Conservation (phyloP, 2,113 vertebrate species). For the Siniperca chuatsi region DNA sequence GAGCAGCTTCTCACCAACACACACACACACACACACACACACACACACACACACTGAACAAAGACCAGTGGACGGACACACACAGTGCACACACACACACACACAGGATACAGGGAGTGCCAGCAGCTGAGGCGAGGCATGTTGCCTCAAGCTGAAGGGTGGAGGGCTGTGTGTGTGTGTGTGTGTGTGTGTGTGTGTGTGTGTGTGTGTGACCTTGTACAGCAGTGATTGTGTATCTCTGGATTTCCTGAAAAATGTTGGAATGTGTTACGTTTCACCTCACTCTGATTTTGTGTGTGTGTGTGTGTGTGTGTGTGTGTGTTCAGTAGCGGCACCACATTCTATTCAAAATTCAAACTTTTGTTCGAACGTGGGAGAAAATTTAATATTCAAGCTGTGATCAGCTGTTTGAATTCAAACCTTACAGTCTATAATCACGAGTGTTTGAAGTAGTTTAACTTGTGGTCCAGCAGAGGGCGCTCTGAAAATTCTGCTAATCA, state of each 20-base stretch:
- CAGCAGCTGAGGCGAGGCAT: constrained; percentile 12
- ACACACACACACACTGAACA: constrained; percentile 3
- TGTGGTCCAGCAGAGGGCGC: too few relatives aligned
- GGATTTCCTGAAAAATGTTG: constrained; percentile 51
- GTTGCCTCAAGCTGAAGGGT: constrained; percentile 15
- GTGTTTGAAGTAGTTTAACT: too few relatives aligned
- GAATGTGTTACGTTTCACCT: constrained; percentile 19
- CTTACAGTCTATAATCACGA: too few relatives aligned
- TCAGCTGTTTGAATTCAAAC: too few relatives aligned
- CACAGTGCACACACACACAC: constrained; percentile 28
- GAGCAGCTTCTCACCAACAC: too few relatives aligned
- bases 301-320: not conserved
- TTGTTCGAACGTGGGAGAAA: too few relatives aligned
- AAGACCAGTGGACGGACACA: constrained; percentile 5
- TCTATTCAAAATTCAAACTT: too few relatives aligned
- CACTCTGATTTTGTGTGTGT: not conserved
- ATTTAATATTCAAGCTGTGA: too few relatives aligned
- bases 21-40: constrained; percentile 1
- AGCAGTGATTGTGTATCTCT: constrained; percentile 12
- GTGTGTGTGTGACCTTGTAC: constrained; percentile 18
- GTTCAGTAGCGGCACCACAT: too few relatives aligned
- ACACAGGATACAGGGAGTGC: constrained; percentile 30
- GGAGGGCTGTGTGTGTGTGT: constrained; percentile 13
- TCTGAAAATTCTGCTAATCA: too few relatives aligned
- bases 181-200: constrained; percentile 35